Conservation (phyloP, 2,888 invertebrate genomes). For the Conus canariensis region DNA sequence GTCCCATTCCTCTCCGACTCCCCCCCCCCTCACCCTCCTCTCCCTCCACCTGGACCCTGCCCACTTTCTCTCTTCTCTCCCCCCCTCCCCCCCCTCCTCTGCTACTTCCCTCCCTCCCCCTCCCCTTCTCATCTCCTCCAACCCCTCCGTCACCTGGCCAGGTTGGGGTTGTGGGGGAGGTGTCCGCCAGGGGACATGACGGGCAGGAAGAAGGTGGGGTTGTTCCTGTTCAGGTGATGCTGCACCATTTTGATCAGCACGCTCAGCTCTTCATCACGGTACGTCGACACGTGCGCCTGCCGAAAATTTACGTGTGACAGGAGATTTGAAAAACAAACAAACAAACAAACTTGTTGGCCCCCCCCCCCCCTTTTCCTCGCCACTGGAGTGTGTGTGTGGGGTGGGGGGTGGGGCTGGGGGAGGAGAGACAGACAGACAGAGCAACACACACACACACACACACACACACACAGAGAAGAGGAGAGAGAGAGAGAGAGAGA, state of each 20-base stretch:
- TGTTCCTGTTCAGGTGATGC: conserved; percentile 33
- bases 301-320: no score
- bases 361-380: no score
- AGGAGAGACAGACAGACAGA: no score
- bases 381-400: no score
- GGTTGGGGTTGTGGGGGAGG: conserved; percentile 18
- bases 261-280: conserved; percentile 21
- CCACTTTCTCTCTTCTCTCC: not conserved
- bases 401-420: no score
- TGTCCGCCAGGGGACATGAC: conserved; percentile 22
- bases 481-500: no score
- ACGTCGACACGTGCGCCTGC: conserved; percentile 21
- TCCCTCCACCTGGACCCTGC: not conserved
- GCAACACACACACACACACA: no score
- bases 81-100: not conserved
- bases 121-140: not conserved
- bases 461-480: no score
- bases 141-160: conserved; percentile 14
- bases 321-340: no score
- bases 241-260: conserved; percentile 34
- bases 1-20: no score
- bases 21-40: not conserved
- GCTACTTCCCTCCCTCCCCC: no score
- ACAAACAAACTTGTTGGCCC: no score
- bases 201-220: conserved; percentile 29